Evolutionary conservation across 2,888 invertebrate genomes (phyloP).

Genomic region (Cataglyphis rosenhaueri): DNA sequence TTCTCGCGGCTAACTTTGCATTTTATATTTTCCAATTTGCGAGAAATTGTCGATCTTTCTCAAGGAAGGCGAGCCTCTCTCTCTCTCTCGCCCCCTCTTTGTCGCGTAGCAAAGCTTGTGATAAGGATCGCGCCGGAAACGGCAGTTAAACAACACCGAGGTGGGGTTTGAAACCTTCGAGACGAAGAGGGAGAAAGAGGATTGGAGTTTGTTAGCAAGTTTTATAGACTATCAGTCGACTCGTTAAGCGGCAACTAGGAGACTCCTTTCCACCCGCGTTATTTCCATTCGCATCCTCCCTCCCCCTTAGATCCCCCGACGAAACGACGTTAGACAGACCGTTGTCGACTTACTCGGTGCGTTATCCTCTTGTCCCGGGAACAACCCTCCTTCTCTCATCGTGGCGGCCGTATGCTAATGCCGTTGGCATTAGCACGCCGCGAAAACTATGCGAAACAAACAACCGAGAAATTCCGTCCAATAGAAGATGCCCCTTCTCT

Average conservation of each 20-base stretch:
- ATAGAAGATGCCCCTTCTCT: background rate
- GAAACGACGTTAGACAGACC: slow-evolving; percentile 64
- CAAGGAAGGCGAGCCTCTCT: slow-evolving; percentile 20
- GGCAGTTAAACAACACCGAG: slow-evolving; percentile 59
- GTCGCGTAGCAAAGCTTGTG: slow-evolving; percentile 41
- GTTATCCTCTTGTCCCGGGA: slow-evolving; percentile 65
- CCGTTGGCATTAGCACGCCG: slow-evolving; percentile 68
- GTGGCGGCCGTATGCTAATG: slow-evolving; percentile 70
- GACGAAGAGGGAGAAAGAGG: slow-evolving; percentile 25
- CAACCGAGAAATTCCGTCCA: slow-evolving; percentile 67
- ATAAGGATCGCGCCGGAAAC: slow-evolving; percentile 71
- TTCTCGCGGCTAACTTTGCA: slow-evolving; percentile 62
- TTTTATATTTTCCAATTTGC: slow-evolving; percentile 79
- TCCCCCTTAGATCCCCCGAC: slow-evolving; percentile 1
- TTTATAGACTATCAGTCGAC: slow-evolving; percentile 82
- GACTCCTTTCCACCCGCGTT: slow-evolving; percentile 74
- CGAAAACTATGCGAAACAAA: slow-evolving; percentile 66
- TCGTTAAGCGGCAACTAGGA: slow-evolving; percentile 80
- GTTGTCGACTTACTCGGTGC: slow-evolving; percentile 63
- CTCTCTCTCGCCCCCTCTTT: background rate
- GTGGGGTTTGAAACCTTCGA: slow-evolving; percentile 38
- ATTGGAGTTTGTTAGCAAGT: slow-evolving; percentile 80
- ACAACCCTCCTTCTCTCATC: slow-evolving; percentile 55
- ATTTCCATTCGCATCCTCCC: slow-evolving; percentile 75
- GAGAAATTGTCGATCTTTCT: slow-evolving; percentile 66